These are phyloP conservation scores for Hermetia illucens DNA, from an alignment of 1,140 invertebrate genomes.

Conservation along the genomic window DNA sequence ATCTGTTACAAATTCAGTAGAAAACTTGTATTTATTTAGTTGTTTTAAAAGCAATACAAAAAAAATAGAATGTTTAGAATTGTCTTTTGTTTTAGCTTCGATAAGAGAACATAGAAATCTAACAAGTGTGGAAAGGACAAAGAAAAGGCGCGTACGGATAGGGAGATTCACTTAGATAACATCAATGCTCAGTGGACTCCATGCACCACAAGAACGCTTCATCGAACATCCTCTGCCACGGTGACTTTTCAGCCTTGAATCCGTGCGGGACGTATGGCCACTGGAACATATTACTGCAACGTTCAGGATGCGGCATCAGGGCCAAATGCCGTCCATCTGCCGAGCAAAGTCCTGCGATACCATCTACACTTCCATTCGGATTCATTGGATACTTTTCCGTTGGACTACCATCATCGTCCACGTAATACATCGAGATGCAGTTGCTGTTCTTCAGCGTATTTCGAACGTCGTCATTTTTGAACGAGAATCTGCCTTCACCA, in stretches of 20 bases:
- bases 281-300: slow-evolving; percentile 73
- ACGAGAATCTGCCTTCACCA: slow-evolving; percentile 73
- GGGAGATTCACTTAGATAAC: background rate
- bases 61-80: background rate
- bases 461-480: slow-evolving; percentile 37
- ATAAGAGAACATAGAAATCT: background rate
- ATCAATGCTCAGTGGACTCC: background rate
- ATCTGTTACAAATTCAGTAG: slow-evolving; percentile 20
- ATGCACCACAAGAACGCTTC: slow-evolving; percentile 75
- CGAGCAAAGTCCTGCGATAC: slow-evolving; percentile 81
- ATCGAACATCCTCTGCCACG: slow-evolving; percentile 84
- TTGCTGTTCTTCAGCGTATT: slow-evolving; percentile 40
- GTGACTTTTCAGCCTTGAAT: slow-evolving; percentile 42
- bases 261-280: slow-evolving; percentile 56
- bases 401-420: slow-evolving; percentile 59
- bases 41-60: background rate
- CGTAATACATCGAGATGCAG: slow-evolving; percentile 65
- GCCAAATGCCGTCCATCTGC: slow-evolving; percentile 83
- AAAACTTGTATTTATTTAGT: no score
- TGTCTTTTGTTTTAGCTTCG: background rate
- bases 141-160: no score
- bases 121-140: no score
- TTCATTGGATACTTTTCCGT: slow-evolving; percentile 83
- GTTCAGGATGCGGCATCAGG: slow-evolving; percentile 97
- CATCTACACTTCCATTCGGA: slow-evolving; percentile 71